phyloP scores from a whole-genome alignment of 2,113 vertebrate genomes.

The Microtus oregoni region DNA sequence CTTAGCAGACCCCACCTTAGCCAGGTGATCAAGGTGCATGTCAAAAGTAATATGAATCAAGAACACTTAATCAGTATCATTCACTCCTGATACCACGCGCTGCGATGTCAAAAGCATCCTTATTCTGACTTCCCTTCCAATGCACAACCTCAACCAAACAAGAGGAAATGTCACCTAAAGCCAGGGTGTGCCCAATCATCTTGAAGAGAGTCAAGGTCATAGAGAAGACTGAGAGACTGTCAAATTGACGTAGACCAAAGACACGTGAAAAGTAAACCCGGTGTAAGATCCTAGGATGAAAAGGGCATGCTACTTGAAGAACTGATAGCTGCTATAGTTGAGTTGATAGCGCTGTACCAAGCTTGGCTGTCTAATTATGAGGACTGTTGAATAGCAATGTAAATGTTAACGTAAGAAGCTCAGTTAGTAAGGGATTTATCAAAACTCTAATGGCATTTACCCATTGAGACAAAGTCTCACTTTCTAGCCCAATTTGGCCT shows the following conservation, averaged over 20 bases:
- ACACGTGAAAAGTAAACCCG: background rate
- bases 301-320: background rate
- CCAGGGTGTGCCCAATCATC: background rate
- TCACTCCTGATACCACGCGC: fast-evolving
- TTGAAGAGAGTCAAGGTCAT: background rate
- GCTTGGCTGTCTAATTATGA: background rate
- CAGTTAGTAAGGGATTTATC: background rate
- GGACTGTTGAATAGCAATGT: background rate
- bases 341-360: background rate
- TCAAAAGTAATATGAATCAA: background rate
- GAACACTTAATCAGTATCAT: background rate
- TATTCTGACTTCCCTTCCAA: background rate
- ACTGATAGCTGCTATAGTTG: background rate
- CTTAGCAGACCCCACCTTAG: background rate
- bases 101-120: background rate
- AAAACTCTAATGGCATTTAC: background rate
- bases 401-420: slow-evolving; percentile 30
- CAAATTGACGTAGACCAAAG: background rate
- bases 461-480: background rate
- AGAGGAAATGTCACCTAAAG: background rate
- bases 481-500: background rate
- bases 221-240: background rate
- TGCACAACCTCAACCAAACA: background rate
- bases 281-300: background rate
- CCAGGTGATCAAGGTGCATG: background rate